Percentiles rank a stretch among this genome's conserved stretches.
Evolutionary conservation across 2,113 vertebrate species (phyloP).

Genomic region (Gila orcuttii): DNA sequence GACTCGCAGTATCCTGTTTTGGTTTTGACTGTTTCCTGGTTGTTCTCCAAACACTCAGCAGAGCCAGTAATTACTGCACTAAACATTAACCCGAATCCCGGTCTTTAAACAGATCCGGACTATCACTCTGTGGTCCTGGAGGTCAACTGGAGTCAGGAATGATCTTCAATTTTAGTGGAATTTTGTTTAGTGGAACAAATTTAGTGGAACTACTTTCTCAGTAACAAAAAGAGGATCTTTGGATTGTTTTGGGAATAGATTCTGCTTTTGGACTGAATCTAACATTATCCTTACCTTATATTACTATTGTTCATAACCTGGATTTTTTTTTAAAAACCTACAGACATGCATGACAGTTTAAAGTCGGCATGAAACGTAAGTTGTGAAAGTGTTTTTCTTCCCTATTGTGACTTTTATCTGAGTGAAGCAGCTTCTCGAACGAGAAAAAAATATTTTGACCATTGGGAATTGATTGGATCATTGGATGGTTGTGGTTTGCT

Average conservation of each 20-base stretch:
- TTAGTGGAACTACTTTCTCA: neutral
- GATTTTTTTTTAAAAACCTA: neutral
- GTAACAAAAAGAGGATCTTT: neutral
- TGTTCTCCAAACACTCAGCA: slow-evolving; percentile 21
- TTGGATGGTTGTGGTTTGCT: too few relatives aligned
- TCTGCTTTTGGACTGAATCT: neutral
- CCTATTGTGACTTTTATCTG: too few relatives aligned
- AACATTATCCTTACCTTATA: neutral
- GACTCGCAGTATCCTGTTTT: slow-evolving; percentile 70
- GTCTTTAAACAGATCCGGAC: neutral
- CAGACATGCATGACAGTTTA: too few relatives aligned
- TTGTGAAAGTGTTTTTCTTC: too few relatives aligned
- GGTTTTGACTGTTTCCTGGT: slow-evolving; percentile 63
- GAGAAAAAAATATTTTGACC: too few relatives aligned
- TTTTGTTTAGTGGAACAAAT: neutral
- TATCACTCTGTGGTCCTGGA: neutral
- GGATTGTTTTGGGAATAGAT: neutral
- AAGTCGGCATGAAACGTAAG: too few relatives aligned
- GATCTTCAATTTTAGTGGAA: neutral
- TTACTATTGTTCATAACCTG: neutral
- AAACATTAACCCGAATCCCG: slow-evolving; percentile 7
- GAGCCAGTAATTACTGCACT: slow-evolving; percentile 21
- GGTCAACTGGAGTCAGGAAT: neutral
- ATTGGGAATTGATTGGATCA: too few relatives aligned
- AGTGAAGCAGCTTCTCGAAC: too few relatives aligned